Evolutionary conservation across 2,888 invertebrate genomes (phyloP).

Genomic region (Drosophila koepferae): DNA sequence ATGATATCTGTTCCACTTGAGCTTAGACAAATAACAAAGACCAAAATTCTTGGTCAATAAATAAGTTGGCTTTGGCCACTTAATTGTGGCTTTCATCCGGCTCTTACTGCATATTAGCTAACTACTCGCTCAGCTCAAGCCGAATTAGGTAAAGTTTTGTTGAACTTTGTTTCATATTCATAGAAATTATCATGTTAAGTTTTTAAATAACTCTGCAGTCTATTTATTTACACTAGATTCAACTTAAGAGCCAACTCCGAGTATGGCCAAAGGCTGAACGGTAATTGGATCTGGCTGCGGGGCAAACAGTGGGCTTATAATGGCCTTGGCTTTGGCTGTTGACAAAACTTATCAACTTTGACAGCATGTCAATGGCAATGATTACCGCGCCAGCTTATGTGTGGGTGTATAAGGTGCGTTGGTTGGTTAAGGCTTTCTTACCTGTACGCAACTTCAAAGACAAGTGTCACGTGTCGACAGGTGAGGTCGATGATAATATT

Average conservation of each 20-base stretch:
- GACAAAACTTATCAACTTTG: constrained; percentile 42
- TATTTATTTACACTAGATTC: background rate
- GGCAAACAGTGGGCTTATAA: background rate
- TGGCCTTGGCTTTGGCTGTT: constrained; percentile 1
- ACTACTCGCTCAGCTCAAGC: background rate
- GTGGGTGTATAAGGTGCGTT: background rate
- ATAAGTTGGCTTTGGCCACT: background rate
- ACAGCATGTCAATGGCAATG: constrained; percentile 54
- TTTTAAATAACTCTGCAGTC: background rate
- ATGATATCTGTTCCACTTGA: too few relatives aligned
- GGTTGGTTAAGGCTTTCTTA: background rate
- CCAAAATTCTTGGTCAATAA: background rate
- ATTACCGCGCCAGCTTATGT: constrained; percentile 23
- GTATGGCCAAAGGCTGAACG: background rate
- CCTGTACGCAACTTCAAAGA: constrained; percentile 35
- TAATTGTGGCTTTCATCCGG: background rate
- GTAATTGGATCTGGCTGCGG: constrained; percentile 18
- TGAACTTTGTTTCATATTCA: background rate
- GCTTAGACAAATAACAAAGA: too few relatives aligned
- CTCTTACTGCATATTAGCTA: background rate
- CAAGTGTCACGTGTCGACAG: constrained; percentile 31
- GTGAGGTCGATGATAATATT: constrained; percentile 6
- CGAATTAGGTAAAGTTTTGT: constrained; percentile 3
- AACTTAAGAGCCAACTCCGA: background rate
- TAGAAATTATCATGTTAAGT: background rate